Evolutionary conservation across 2,113 vertebrate species (phyloP).

Genomic region (Silurus meridionalis): DNA sequence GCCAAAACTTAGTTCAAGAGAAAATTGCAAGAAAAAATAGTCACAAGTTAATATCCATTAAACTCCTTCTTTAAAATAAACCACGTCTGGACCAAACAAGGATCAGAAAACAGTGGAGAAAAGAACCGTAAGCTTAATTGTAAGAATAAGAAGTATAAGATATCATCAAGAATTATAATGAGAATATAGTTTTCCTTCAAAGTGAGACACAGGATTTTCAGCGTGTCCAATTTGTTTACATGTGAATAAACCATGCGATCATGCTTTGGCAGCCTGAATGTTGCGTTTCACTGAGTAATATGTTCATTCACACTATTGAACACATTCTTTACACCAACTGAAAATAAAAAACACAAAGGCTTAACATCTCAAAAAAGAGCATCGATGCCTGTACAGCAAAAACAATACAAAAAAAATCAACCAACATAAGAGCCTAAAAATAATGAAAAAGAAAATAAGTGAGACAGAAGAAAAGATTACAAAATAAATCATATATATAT

Average conservation of each 20-base stretch:
- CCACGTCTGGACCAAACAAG: constrained; percentile 77
- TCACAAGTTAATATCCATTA: constrained; percentile 79
- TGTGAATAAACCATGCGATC: constrained; percentile 83
- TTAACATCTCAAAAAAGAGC: constrained; percentile 69
- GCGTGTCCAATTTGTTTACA: constrained; percentile 76
- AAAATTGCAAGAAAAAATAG: constrained; percentile 75
- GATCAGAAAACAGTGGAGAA: constrained; percentile 76
- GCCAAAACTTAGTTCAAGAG: constrained; percentile 78
- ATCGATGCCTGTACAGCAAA: constrained; percentile 70
- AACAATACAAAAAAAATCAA: constrained; percentile 72
- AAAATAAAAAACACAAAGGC: constrained; percentile 58
- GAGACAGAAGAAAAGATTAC: constrained; percentile 63
- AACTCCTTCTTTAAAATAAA: constrained; percentile 76
- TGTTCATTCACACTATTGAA: constrained; percentile 82
- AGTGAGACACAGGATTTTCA: constrained; percentile 75
- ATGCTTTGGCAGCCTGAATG: constrained; percentile 83
- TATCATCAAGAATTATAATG: constrained; percentile 77
- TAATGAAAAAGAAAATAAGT: constrained; percentile 59
- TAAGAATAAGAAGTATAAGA: constrained; percentile 71
- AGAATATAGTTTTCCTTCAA: constrained; percentile 78
- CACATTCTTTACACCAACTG: constrained; percentile 80
- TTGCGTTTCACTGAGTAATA: constrained; percentile 83
- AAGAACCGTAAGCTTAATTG: constrained; percentile 72
- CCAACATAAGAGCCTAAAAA: constrained; percentile 61
- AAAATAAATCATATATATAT: constrained; percentile 65